Conservation (phyloP, 2,797 vertebrate genomes). For the Neosilurus mollespiculum region DNA sequence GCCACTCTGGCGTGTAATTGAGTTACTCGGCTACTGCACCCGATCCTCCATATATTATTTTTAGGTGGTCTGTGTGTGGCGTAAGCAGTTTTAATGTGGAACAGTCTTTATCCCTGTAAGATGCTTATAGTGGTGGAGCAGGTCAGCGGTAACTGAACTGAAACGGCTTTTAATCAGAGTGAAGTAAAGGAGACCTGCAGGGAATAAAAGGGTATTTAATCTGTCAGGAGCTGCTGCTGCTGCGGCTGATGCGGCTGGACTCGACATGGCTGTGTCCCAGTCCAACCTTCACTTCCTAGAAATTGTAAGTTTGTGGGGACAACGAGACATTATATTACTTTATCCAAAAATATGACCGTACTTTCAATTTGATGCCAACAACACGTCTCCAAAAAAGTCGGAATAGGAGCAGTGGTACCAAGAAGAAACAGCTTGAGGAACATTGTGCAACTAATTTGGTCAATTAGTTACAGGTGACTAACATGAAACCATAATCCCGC, state of each 20-base stretch:
- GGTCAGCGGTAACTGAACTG: conserved; percentile 55
- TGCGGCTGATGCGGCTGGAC: conserved; percentile 10
- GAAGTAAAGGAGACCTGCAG: conserved; percentile 74
- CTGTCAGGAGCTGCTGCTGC: conserved; percentile 64
- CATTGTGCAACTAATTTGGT: too few species aligned
- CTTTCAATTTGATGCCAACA: too few species aligned
- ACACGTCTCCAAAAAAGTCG: too few species aligned
- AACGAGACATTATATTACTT: too few species aligned
- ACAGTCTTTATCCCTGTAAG: background rate
- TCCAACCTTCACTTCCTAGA: background rate
- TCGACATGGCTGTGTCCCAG: background rate
- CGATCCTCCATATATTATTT: conserved; percentile 16
- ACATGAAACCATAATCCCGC: too few species aligned
- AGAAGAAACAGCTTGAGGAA: too few species aligned
- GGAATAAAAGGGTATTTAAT: conserved; percentile 73
- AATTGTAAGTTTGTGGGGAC: too few species aligned
- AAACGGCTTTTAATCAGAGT: conserved; percentile 72
- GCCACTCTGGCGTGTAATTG: conserved; percentile 23
- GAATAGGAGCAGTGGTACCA: too few species aligned
- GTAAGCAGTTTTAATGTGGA: conserved; percentile 18
- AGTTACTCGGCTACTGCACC: conserved; percentile 11
- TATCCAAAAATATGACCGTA: too few species aligned
- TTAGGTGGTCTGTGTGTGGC: conserved; percentile 1
- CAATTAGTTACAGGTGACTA: too few species aligned
- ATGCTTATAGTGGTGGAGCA: conserved; percentile 18